Evolutionary conservation across 2,888 invertebrate species (phyloP), one percentile per base, ranked within the genome.

Genomic region (Eledona agricola): DNA sequence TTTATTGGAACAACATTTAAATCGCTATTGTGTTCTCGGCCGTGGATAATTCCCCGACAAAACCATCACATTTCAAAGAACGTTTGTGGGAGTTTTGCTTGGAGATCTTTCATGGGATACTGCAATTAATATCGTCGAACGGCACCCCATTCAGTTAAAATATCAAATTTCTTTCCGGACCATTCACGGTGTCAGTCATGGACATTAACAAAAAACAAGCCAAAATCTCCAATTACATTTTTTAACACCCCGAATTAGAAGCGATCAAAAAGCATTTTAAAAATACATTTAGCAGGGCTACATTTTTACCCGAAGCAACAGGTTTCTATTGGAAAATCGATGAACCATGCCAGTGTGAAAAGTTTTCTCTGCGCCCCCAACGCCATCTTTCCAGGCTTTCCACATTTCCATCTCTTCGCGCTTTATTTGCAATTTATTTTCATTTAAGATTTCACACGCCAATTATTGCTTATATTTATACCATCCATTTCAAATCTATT

Each of bases 31-130:
- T 32, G 35, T 51, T 40, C 35, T 50, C 46, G 32, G 45, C 17
- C 17, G 47, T 45, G 46, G 40, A 43, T 40, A 42, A 40, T 55
- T 42, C 47, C 47, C 51, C 45, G 51, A 50, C 45, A 51, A 28
- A 34, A 38, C 34, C 57, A 26, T 40, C 42, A 38, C 28, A 42
- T 32, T 40, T 29, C 37, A 42, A 38, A 29, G 37, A 56, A 51
- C 19, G 49, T 10, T 43, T 56, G 53, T 57, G 57, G 57, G 57
- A 54, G 57, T 57, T 57, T 55, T 57, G 55, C 55, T 57, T 57
- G 17, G 45, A 29, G 31, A 35, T 46, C 37, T 47, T 57, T 57
- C 31, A 51, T 37, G 22, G 37, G 45, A 50, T 50, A 52, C 53
- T 43, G 35, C 35, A 57, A 57, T 57, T 57, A 57, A 57, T 55